Evolutionary conservation across 2,113 vertebrate species (phyloP), one percentile per base, ranked within the genome.

Genomic region (Tetrao urogallus): DNA sequence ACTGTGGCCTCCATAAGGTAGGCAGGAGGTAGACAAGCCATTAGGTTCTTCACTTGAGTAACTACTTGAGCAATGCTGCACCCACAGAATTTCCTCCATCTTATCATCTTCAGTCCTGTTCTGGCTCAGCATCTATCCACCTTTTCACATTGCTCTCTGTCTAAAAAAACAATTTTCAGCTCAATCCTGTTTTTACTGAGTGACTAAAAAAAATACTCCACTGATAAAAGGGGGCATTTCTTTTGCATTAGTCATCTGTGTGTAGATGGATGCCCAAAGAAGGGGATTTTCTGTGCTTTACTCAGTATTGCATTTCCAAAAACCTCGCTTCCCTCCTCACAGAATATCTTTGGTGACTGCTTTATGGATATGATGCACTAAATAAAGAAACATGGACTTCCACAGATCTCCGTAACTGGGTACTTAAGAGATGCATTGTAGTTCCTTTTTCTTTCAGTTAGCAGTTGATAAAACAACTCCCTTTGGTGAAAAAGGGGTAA

Each of bases 151-250:
- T 81, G 22, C 4, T 22, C n/a, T 27, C 45, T 50, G 25, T 78
- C 64, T 86, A 27, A 43, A 61, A 36, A 88, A 89, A 80, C 67
- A 56, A 40, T 3, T 43, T 79, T 34, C 40, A 91, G 42, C 67
- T 87, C 38, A 43, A 85, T 80, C 47, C 50, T 82, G 52, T 56
- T 91, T 61, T 88, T 85, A 80, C 85, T 65, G 52, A 83, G 92
- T 79, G 11, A 12, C 18, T 78, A 57, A 75, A 86, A 87, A 40
- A 22, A 42, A 14, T 6, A 27, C 25, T 22, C 9, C 58, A 32
- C 34, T 40, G 72, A 80, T 69, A 81, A 89, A 54, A 82, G 88
- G 63, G 27, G 5, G 60, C 74, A 40, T n/a, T 85, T 18, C 25
- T 89, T 70, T 93, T 2, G 0, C 38, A 76, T 52, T 47, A 61